Evolutionary conservation across 1,140 invertebrate genomes (phyloP).

Genomic region (Gyrodactylus salaris): DNA sequence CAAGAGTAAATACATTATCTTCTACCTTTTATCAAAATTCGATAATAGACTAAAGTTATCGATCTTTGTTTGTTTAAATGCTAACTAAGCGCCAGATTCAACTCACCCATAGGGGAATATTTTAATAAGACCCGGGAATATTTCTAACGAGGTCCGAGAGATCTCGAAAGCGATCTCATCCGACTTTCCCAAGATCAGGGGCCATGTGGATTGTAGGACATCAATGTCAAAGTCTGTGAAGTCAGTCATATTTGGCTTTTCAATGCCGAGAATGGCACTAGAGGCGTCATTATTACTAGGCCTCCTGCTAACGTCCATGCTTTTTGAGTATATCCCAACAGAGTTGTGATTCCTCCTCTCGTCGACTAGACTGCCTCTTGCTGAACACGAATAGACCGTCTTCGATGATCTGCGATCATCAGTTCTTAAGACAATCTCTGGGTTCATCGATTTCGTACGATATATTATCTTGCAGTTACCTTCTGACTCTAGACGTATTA

Average conservation of each 20-base stretch:
- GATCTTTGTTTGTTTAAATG: no score
- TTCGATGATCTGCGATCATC: neutral
- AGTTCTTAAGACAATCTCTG: no score
- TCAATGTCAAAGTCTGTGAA: neutral
- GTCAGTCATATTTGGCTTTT: neutral
- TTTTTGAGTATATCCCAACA: neutral
- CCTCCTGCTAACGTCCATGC: neutral
- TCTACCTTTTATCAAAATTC: no score
- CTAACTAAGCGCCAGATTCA: no score
- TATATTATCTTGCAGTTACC: no score
- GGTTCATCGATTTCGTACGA: no score
- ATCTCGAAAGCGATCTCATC: neutral
- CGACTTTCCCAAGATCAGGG: neutral
- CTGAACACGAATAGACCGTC: neutral
- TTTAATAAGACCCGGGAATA: neutral
- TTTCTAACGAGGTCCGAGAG: neutral
- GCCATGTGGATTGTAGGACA: neutral
- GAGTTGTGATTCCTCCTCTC: neutral
- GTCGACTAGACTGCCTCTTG: neutral
- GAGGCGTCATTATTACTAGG: neutral
- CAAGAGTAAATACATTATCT: no score
- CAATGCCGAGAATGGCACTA: neutral
- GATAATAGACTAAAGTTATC: no score
- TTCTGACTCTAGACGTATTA: no score
- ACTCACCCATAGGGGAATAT: neutral